Conservation (phyloP, 2,113 vertebrate genomes). For the Petrocephalus zakoni region DNA sequence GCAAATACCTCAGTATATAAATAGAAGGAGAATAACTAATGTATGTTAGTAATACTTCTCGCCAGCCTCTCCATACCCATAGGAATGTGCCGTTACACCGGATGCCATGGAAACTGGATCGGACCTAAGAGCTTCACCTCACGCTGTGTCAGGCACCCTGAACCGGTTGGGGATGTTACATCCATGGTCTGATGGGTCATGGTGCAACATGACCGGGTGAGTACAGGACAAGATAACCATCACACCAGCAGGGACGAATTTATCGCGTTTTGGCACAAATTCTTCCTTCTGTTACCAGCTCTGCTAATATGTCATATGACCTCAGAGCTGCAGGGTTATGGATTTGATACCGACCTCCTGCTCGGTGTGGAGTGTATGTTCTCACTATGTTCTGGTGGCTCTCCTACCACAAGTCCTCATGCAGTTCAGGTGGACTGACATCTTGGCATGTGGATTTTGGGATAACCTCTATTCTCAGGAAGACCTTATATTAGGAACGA, state of each 20-base stretch:
- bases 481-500: not conserved
- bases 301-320: not conserved
- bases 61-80: not conserved
- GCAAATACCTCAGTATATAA: not conserved
- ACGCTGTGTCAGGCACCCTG: not conserved
- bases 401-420: not conserved
- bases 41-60: not conserved
- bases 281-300: not conserved
- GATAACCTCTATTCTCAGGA: not conserved
- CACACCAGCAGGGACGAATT: not conserved
- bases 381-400: not conserved
- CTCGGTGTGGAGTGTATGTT: not conserved
- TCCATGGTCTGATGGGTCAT: not conserved
- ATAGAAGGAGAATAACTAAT: not conserved
- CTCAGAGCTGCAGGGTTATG: not conserved
- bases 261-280: not conserved
- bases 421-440: not conserved
- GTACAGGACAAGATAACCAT: not conserved
- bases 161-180: not conserved
- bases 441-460: not conserved
- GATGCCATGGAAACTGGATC: not conserved
- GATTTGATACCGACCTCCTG: not conserved
- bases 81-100: not conserved
- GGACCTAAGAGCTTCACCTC: not conserved
- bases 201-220: not conserved